Percentiles rank a stretch among this genome's conserved stretches.
phyloP scores from a whole-genome alignment of 1,140 invertebrate genomes.

The Drosophila kikkawai region DNA sequence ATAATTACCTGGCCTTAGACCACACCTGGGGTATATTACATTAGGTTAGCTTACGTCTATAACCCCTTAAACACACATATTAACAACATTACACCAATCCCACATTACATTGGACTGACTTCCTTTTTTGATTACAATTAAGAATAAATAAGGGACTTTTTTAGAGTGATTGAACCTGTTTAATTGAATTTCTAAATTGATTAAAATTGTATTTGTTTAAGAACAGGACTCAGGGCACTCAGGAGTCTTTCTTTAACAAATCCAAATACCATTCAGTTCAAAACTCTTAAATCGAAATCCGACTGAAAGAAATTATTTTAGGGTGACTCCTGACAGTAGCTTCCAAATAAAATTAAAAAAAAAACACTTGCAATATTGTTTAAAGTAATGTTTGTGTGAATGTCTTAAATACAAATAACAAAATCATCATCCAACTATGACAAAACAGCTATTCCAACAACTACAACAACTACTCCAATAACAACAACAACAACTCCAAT shows the following conservation, averaged over 20 bases:
- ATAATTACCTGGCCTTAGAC: slow-evolving; percentile 1
- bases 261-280: neutral
- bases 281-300: neutral
- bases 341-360: slow-evolving; percentile 1
- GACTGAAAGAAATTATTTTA: neutral
- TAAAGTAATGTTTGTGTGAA: slow-evolving; percentile 45
- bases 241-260: neutral
- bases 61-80: slow-evolving; percentile 1
- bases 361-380: slow-evolving; percentile 32
- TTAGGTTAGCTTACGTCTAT: slow-evolving; percentile 27
- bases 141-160: too few relatives aligned
- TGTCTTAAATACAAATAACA: slow-evolving; percentile 52
- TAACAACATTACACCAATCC: slow-evolving; percentile 1
- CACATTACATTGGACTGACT: slow-evolving; percentile 11
- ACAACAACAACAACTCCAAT: slow-evolving; percentile 57
- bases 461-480: slow-evolving; percentile 64
- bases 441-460: slow-evolving; percentile 48
- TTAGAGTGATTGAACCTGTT: neutral
- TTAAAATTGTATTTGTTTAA: neutral
- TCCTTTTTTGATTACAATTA: slow-evolving; percentile 3
- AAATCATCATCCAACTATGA: slow-evolving; percentile 37
- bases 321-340: neutral
- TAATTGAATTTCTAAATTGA: neutral
- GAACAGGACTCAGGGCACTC: neutral
- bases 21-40: slow-evolving; percentile 7